Base-by-base conservation (phyloP, 2,797 vertebrate species). In the Arctocebus calabarensis region DNA sequence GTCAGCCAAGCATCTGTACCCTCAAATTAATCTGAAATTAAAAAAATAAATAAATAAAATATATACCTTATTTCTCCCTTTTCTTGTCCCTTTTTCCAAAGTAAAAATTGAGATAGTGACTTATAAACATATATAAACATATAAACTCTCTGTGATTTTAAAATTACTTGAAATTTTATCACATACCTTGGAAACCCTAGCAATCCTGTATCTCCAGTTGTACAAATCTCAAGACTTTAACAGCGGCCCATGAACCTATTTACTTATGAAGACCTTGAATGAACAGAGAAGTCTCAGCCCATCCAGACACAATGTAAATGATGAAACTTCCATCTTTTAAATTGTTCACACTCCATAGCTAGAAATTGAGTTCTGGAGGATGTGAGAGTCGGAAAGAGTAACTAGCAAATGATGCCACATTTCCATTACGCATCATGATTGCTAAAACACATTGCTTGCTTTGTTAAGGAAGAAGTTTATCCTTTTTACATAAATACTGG, bases 321-420 rank as follows among this genome's bases (percentile, higher is more conserved):
- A 86, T 55, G 20, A 82, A 84, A 91, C 20, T n/a, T 90, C 20
- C 29, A 52, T 70, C 27, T 4, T 95, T 78, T 96, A 23, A 74
- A 95, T 78, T 96, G 91, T 95, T 86, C 59, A 79, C 74, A 29
- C 29, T 29, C 27, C 34, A 62, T 4, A 78, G 85, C 71, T 73
- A 94, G 83, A 92, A 90, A 85, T 0, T 70, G 79, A 95, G 71
- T 92, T 88, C 74, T 85, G 57, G 32, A 12, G 68, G 23, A 83
- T 70, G 52, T 88, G 45, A 84, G 23, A 91, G n/a, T 25, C 22
- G n/a, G n/a, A 34, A 87, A 92, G 5, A 81, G 37, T 74, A 84
- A 81, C 94, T 74, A 93, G 59, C 45, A 91, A 93, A 87, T 59
- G 66, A 93, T 91, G 43, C 7, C 75, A 22, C 6, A 61, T 90